phyloP scores from a whole-genome alignment of 2,113 vertebrate genomes.

The Emydocephalus ijimae region DNA sequence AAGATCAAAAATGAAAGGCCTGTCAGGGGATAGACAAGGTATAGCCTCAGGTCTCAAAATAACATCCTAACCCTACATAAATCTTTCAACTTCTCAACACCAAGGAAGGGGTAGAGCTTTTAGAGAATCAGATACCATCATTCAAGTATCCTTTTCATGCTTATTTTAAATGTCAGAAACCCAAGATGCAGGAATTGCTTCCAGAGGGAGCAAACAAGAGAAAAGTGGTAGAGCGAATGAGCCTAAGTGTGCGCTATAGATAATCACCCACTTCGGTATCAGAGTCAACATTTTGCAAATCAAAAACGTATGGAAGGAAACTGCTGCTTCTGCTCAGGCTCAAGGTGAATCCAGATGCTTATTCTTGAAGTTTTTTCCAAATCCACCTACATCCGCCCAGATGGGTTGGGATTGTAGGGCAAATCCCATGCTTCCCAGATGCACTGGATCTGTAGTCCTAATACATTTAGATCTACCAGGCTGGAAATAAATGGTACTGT shows the following conservation, averaged over 20 bases:
- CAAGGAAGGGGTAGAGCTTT: neutral
- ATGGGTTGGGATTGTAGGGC: neutral
- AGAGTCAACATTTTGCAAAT: neutral
- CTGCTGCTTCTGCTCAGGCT: neutral
- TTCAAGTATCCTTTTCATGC: constrained; percentile 6
- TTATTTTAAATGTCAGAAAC: constrained; percentile 14
- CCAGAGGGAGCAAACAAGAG: neutral
- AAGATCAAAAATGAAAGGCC: neutral
- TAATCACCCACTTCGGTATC: neutral
- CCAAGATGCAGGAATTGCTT: neutral
- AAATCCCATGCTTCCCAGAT: neutral
- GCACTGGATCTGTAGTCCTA: neutral
- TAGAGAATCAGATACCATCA: neutral
- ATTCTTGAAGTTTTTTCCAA: neutral
- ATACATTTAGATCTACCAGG: neutral
- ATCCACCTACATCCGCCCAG: neutral
- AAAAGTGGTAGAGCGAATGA: neutral
- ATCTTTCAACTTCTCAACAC: neutral
- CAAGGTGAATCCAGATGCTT: neutral
- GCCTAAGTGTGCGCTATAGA: neutral
- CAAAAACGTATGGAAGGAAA: neutral
- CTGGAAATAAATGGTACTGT: neutral
- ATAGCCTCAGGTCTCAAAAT: neutral
- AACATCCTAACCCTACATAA: neutral
- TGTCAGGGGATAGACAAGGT: neutral